Evolutionary conservation across 2,888 invertebrate species (phyloP).

Genomic region (Julus scanicus): DNA sequence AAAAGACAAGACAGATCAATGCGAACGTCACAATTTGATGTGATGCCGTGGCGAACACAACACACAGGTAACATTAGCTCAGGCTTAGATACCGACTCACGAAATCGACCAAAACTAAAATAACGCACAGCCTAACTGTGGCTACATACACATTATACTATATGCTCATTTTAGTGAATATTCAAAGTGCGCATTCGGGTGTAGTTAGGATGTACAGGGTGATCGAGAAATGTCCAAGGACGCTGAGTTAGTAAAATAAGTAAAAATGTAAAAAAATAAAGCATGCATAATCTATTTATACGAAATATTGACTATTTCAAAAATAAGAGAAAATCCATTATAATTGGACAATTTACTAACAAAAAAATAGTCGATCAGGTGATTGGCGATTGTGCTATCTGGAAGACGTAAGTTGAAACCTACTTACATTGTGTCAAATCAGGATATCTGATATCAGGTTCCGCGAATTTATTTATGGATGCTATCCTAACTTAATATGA

Average conservation of each 20-base stretch:
- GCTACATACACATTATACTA: no score
- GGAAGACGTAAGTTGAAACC: not conserved
- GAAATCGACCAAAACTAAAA: not conserved
- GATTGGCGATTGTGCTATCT: not conserved
- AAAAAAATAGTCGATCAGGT: not conserved
- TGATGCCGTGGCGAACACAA: conserved; percentile 25
- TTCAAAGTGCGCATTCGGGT: not conserved
- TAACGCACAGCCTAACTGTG: not conserved
- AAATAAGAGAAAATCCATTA: not conserved
- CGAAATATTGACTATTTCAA: not conserved
- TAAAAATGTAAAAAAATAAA: no score
- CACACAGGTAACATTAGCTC: conserved; percentile 33
- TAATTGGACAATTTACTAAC: not conserved
- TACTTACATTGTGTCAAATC: no score
- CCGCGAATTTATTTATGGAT: no score
- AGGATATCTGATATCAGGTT: no score
- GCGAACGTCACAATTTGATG: conserved; percentile 33
- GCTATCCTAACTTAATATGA: no score
- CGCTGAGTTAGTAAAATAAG: not conserved
- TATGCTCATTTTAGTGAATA: not conserved
- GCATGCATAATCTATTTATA: no score
- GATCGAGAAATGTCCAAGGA: not conserved
- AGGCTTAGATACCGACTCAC: conserved; percentile 6
- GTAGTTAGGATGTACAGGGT: not conserved
- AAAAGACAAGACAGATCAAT: conserved; percentile 33